A percentile compares a stretch with the other conserved stretches of the same genome.
Evolutionary conservation across 2,797 vertebrate species (phyloP).

Genomic region (Syndactyla subalaris): DNA sequence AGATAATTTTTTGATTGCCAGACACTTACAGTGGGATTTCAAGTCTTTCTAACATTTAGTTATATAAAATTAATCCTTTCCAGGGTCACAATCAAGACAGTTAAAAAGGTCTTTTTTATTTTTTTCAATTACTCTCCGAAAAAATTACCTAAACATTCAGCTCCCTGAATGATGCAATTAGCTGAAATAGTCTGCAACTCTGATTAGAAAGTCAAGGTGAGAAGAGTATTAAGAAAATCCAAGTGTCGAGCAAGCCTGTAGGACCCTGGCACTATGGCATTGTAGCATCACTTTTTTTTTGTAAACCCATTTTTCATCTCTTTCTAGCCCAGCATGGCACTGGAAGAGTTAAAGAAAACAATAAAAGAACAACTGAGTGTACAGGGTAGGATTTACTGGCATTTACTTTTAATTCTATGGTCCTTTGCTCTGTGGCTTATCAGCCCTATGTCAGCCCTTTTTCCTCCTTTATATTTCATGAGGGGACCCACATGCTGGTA

Average conservation of each 20-base stretch:
- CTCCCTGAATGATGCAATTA: neutral
- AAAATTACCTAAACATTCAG: neutral
- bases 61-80: neutral
- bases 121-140: neutral
- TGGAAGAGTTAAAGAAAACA: conserved; percentile 82
- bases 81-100: neutral
- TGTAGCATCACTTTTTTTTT: neutral
- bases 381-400: conserved; percentile 80
- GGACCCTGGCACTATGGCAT: neutral
- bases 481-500: conserved; percentile 81
- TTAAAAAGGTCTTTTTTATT: neutral
- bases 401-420: conserved; percentile 86
- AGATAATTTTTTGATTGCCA: neutral
- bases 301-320: neutral
- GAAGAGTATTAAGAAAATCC: neutral
- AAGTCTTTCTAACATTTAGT: neutral
- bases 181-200: neutral
- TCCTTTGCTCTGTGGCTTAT: conserved; percentile 83
- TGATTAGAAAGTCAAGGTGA: neutral
- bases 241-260: neutral
- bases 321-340: conserved; percentile 18
- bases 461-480: conserved; percentile 81
- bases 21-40: neutral
- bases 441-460: conserved; percentile 81
- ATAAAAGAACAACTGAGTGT: conserved; percentile 79